Base-by-base conservation (phyloP, 1,140 invertebrate genomes). In the Leptinotarsa undecemlineata region DNA sequence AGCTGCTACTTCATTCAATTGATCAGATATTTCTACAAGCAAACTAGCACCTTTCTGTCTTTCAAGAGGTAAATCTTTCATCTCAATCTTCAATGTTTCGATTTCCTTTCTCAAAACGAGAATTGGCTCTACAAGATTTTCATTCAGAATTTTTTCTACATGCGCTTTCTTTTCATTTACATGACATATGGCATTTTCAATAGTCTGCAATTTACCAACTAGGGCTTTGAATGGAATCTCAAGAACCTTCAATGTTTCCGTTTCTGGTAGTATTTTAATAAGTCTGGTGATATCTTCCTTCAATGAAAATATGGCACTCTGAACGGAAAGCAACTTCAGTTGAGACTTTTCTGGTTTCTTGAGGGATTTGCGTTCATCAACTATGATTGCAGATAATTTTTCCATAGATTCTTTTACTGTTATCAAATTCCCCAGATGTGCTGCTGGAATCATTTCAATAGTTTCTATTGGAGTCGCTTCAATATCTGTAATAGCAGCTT, bases 141-240 rank as follows among this genome's bases (percentile, higher is more conserved):
- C n/a, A 19, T 17, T 2, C 2, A 73, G 42, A 26, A n/a, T 33
- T 47, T 21, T 63, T 17, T 21, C 72, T 42, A 33, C 3, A 19
- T 13, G 17, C 6, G 15, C 51, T 15, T 6, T 19, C 4, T 57
- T 68, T 23, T 74, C 11, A 48, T 42, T 11, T 64, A 67, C 47
- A 23, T 71, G 15, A 66, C 61, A 72, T 68, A 74, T 15, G 15
- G 8, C 57, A 69, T 5, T n/a, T 17, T 48, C 60, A 42, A 62
- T 57, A 15, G 15, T 57, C 51, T 19, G 15, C n/a, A 57, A 19
- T 57, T 57, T 14, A 57, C 51, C 51, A 57, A 6, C 3, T n/a
- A 57, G 17, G 4, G 51, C 15, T 57, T 57, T 19, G 15, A 57
- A 57, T 15, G 51, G 51, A 15, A 19, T 17, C 51, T 57, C 15